Base-by-base conservation (phyloP, 2,113 vertebrate genomes). In the Perccottus glenii region DNA sequence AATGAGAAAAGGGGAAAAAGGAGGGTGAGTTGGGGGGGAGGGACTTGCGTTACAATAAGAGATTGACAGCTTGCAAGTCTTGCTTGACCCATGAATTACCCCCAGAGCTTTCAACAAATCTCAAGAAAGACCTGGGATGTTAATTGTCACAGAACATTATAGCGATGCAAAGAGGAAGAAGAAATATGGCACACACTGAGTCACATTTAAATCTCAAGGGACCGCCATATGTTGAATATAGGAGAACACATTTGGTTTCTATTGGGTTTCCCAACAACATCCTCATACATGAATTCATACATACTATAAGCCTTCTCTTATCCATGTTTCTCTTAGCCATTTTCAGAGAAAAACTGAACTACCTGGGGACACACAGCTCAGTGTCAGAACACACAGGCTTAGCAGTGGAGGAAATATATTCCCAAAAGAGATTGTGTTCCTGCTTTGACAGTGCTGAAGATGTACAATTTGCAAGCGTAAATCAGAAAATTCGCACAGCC, bases 11-110 rank as follows among this genome's bases (percentile, higher is more conserved):
- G 32, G 68, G 50, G 62, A 11, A n/a, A 36, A 32, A 55, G 38
- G 11, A 60, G 62, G 64, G 65, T 75, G 65, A 19, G 11, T n/a
- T 45, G 64, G 47, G 70, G 80, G 86, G 82, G 53, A 74, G 79
- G 79, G 76, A 71, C 46, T 57, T 48, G 11, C 57, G 65, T 82
- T 78, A 91, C 91, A 92, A 93, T 92, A 78, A 81, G 82, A 90
- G 90, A 92, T 82, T 92, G 92, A 91, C 92, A 93, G 91, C 88
- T 88, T 91, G 90, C 88, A 92, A 92, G 93, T 89, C 90, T 92
- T 91, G 92, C 89, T 92, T 94, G 93, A 93, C 93, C 93, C 88
- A 78, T 84, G 86, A 91, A 93, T 94, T 93, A 92, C 91, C 88
- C 92, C 89, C 79, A 48, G 53, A 87, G 90, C 89, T 89, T 92